Base-by-base conservation (phyloP, 2,797 vertebrate species). In the Microchirus variegatus region DNA sequence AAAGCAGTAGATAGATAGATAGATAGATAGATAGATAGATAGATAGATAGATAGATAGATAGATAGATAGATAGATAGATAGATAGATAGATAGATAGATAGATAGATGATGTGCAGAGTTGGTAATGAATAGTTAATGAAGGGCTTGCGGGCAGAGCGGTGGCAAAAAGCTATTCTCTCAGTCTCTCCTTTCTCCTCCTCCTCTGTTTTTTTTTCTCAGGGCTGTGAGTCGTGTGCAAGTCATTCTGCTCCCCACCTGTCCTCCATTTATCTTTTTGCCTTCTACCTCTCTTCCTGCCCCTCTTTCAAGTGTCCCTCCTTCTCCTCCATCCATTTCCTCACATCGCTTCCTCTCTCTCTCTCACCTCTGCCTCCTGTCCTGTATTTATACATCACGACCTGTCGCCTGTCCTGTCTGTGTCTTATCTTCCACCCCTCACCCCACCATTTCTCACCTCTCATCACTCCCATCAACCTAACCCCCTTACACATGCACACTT, bases 81-180 rank as follows among this genome's bases (percentile, higher is more conserved):
- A 64, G 80, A 85, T 64, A 77, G 76, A 78, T 77, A 72, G 76
- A 77, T 63, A 78, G 75, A 83, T 74, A 80, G 81, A 76, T 67
- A 77, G 75, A 77, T 53, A 63, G 52, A 82, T 69, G 55, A 78
- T 73, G 64, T 78, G 78, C 70, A 82, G 67, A 77, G 80, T 82
- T 80, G 62, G 62, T 85, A 81, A 89, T 89, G 77, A 89, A 89
- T 89, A 88, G 84, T 89, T 89, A 86, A 90, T 90, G 84, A 89
- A 83, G 79, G 68, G 83, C 91, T 92, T 76, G 89, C 74, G 72
- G 91, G 88, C 87, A 91, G 77, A 92, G 77, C 49, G 73, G 74
- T 85, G 77, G 82, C 80, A 81, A 84, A 89, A 82, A 89, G 84
- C 85, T 89, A 85, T 90, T 89, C 87, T 90, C 79, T 85, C 77